Evolutionary conservation across 2,113 vertebrate species (phyloP), one percentile per base, ranked within the genome.

Genomic region (Aleadryas rufinucha): DNA sequence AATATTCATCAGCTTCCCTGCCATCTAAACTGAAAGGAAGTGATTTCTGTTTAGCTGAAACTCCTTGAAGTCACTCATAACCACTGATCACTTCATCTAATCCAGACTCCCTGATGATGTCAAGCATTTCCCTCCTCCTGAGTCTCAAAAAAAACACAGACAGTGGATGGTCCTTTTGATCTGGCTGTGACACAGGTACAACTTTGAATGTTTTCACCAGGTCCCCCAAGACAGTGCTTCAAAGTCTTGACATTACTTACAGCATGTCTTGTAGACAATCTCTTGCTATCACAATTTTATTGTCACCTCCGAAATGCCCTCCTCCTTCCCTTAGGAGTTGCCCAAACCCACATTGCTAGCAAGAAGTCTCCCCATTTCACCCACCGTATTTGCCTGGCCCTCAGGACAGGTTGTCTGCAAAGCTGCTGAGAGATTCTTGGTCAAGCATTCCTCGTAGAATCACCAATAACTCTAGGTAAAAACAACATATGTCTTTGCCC

Each of bases 401-500:
- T 74, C 56, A 63, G 44, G 20, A 47, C 21, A 57, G 28, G 31
- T 9, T 70, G 31, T 28, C 23, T 66, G 37, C 27, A 87, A 83
- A 69, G 54, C 27, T 68, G 24, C 52, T 56, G 50, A 47, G 39
- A 64, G 21, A 56, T 57, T 56, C 15, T 39, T 70, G 45, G 18
- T 47, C 54, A 84, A 77, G 10, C 13, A 28, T 19, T 70, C 35
- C 49, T 88, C 45, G 37, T 4, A 54, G 15, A 63, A 31, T 47
- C 26, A 47, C 16, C 21, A 71, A 64, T 27, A 61, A 60, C 20
- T 56, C 47, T 7, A 41, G n/a, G 47, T 11, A 52, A 81, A 84
- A 87, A 66, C 11, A 49, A 15, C 0, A 0, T 8, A 8, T 4
- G 2, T 45, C 71, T n/a, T 8, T 10, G 1, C 24, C 41, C 7